Base-by-base conservation (phyloP, 2,888 invertebrate species). In the Stenoptilia bipunctidactyla region DNA sequence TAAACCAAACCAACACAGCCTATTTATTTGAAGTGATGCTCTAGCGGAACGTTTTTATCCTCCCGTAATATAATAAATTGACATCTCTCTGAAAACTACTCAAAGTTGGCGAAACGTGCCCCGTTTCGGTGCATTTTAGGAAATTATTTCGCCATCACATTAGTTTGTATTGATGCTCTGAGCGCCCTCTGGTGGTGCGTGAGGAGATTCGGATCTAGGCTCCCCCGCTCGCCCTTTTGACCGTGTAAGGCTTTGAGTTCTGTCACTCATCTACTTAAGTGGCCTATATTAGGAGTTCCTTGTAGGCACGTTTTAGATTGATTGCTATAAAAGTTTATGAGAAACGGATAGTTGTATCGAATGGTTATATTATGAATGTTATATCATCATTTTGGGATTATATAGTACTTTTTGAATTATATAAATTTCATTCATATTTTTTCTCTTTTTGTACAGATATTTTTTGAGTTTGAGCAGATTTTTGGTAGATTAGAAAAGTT, bases 131-230 rank as follows among this genome's bases (percentile, higher is more conserved):
- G 74, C 77, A 75, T 77, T 76, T 75, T 70, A 66, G 72, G 61
- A 73, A 75, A 76, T 75, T 72, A 76, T 76, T 73, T 73, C 70
- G 62, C 68, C 70, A 74, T 71, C 70, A 69, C 69, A 75, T 76
- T 73, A 51, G 58, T 13, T 49, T 51, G 68, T 70, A 77, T 76
- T 76, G 70, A 70, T 66, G 74, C 68, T 75, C n/a, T n/a, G n/a
- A n/a, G 74, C 66, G 67, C 66, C 66, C 67, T 75, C 66, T 67
- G 66, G 41, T 66, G 64, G 69, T 70, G 77, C 76, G 75, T 77
- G 69, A 75, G 65, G n/a, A 61, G 63, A 62, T 69, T 68, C 44
- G 36, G 50, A 54, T 49, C 48, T 8, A 45, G 45, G 45, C 54
- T 53, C 51, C 47, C 45, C 49, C 48, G 50, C 47, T 44, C 43